Evolutionary conservation across 2,888 invertebrate species (phyloP).

Genomic region (Laothoe populi): DNA sequence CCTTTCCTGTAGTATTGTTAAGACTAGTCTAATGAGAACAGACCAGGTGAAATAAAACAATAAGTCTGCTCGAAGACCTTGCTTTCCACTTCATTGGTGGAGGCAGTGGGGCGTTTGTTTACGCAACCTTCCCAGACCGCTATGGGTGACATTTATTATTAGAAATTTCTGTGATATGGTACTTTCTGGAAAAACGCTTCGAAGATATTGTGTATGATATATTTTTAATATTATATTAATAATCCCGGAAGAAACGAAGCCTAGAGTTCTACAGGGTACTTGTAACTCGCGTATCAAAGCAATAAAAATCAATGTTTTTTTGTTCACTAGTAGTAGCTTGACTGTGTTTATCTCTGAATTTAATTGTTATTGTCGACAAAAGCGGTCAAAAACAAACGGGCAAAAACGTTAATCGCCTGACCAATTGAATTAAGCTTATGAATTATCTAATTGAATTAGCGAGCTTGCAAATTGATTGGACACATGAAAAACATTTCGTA

Average conservation of each 20-base stretch:
- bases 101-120: slow-evolving; percentile 72
- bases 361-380: slow-evolving; percentile 2
- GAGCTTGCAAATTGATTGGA: slow-evolving; percentile 45
- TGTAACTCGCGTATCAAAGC: no score
- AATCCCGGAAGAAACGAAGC: no score
- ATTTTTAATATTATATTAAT: no score
- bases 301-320: no score
- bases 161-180: slow-evolving; percentile 48
- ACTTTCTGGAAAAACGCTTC: slow-evolving; percentile 41
- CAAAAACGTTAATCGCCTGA: slow-evolving; percentile 21
- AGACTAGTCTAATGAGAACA: slow-evolving; percentile 79
- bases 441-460: slow-evolving; percentile 41
- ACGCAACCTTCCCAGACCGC: slow-evolving; percentile 63
- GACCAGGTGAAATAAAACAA: slow-evolving; percentile 74
- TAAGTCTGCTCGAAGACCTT: slow-evolving; percentile 77
- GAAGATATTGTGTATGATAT: no score
- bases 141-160: slow-evolving; percentile 73
- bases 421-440: slow-evolving; percentile 20
- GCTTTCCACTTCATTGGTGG: slow-evolving; percentile 81
- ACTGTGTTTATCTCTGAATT: not conserved
- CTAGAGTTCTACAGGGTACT: no score
- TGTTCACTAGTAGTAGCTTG: not conserved
- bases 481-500: slow-evolving; percentile 47
- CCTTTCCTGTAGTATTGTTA: slow-evolving; percentile 84
- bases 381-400: not conserved